Evolutionary conservation across 2,113 vertebrate species (phyloP).

Genomic region (Fulica atra): DNA sequence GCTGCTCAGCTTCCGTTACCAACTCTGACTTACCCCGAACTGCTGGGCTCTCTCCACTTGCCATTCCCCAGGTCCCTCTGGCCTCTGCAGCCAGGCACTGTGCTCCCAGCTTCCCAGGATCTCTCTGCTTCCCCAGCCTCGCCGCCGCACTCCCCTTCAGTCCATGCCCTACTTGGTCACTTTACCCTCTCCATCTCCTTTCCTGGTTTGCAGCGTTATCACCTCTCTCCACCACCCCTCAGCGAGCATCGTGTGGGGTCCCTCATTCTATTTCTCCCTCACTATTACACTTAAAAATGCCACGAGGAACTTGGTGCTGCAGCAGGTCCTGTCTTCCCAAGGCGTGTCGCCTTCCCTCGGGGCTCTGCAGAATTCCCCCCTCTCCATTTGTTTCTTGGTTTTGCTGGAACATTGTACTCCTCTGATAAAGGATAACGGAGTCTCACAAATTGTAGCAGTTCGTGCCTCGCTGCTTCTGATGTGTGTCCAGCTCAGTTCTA

Average conservation of each 20-base stretch:
- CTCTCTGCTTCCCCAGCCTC: not conserved
- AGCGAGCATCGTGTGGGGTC: not conserved
- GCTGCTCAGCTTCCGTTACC: not conserved
- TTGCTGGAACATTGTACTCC: constrained; percentile 16
- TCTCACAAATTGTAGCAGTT: constrained; percentile 57
- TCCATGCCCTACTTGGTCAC: not conserved
- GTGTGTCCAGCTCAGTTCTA: constrained; percentile 66
- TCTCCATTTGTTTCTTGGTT: constrained; percentile 21
- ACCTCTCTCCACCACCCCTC: not conserved
- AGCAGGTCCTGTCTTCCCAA: not conserved
- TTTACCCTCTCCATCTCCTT: not conserved
- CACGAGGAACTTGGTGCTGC: not conserved
- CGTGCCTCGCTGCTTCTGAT: constrained; percentile 53
- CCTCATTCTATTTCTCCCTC: not conserved
- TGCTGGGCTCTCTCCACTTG: not conserved
- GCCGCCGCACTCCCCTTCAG: fast-evolving
- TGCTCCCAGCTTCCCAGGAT: not conserved
- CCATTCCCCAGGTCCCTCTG: not conserved
- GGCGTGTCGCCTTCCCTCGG: not conserved
- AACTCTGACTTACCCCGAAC: not conserved
- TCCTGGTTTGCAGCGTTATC: not conserved
- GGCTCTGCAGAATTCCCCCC: not conserved
- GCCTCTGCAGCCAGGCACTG: not conserved
- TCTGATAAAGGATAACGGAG: constrained; percentile 5
- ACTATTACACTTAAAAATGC: constrained; percentile 2